phyloP scores from a whole-genome alignment of 2,888 invertebrate species.

The Latheticus oryzae region DNA sequence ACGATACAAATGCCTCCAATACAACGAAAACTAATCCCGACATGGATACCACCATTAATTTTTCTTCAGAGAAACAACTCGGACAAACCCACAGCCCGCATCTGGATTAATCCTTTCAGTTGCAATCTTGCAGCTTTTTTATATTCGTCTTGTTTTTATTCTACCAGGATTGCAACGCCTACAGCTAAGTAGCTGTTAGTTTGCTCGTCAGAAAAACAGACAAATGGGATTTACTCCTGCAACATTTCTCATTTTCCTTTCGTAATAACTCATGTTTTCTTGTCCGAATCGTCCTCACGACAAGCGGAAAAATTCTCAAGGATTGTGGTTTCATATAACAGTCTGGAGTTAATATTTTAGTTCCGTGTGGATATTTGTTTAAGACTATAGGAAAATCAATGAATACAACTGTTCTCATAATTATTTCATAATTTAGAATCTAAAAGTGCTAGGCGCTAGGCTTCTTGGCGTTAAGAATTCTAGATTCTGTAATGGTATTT shows the following conservation, averaged over 20 bases:
- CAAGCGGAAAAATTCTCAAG: too few species aligned
- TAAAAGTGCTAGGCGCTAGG: too few species aligned
- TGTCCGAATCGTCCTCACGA: neutral
- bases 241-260: conserved; percentile 1
- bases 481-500: too few species aligned
- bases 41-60: conserved; percentile 27
- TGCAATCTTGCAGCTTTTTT: conserved; percentile 11
- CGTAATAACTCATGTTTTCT: neutral
- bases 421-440: too few species aligned
- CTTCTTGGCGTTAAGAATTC: too few species aligned
- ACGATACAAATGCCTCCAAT: conserved; percentile 37
- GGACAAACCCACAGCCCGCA: conserved; percentile 26
- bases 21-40: conserved; percentile 30
- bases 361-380: too few species aligned
- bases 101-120: conserved; percentile 13
- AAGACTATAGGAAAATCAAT: too few species aligned
- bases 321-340: too few species aligned
- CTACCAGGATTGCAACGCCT: too few species aligned
- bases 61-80: conserved; percentile 26
- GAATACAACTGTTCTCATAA: too few species aligned
- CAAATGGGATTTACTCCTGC: conserved; percentile 4
- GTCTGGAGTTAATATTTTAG: too few species aligned
- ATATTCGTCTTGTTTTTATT: too few species aligned
- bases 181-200: conserved; percentile 3
- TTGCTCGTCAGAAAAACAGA: neutral